Evolutionary conservation across 53 echinoderm and acorn worm genomes (phyloP).

Genomic region (Crossaster papposus): DNA sequence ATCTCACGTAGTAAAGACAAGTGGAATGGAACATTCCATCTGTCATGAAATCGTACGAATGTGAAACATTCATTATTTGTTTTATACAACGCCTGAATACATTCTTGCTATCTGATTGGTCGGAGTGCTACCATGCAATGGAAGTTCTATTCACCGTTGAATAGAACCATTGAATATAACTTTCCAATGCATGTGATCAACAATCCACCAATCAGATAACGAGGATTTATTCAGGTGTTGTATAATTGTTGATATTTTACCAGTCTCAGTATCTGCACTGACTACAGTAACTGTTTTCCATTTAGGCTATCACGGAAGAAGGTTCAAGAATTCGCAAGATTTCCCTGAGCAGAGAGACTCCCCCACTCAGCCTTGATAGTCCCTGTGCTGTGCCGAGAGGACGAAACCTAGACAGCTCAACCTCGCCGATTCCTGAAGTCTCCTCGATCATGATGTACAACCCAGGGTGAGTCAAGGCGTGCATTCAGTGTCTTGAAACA

Average conservation of each 20-base stretch:
- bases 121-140: no score
- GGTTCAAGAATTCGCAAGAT: slow-evolving; percentile 37
- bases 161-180: no score
- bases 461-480: slow-evolving; percentile 65
- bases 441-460: slow-evolving; percentile 90
- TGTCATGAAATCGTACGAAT: no score
- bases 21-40: no score
- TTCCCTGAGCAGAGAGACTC: slow-evolving; percentile 40
- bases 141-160: no score
- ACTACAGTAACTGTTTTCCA: slow-evolving; percentile 3
- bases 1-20: no score
- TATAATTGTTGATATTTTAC: background rate
- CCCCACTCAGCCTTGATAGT: slow-evolving; percentile 18
- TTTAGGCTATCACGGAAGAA: slow-evolving; percentile 55
- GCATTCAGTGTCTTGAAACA: background rate
- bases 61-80: no score
- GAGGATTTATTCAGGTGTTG: no score
- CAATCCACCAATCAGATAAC: no score
- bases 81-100: no score
- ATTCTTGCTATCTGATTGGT: no score
- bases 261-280: background rate
- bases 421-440: slow-evolving; percentile 62
- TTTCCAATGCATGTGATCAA: no score
- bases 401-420: slow-evolving; percentile 11
- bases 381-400: background rate